Conservation (phyloP, 2,113 vertebrate species). For the Stictonetta naevosa region DNA sequence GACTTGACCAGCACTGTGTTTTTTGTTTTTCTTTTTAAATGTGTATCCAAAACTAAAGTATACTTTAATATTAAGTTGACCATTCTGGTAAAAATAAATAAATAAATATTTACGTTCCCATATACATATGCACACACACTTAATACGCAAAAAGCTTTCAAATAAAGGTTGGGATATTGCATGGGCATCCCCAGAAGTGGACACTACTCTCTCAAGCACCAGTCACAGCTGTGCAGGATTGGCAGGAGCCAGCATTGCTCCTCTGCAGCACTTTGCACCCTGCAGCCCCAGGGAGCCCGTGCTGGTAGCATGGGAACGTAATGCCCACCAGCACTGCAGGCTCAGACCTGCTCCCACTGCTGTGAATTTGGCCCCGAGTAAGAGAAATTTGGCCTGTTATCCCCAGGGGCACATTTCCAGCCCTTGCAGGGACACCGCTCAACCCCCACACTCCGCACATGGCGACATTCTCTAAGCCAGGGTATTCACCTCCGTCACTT, state of each 20-base stretch:
- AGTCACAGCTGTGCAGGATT: neutral
- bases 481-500: conserved; percentile 96
- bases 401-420: neutral
- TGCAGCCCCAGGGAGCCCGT: neutral
- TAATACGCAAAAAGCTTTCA: neutral
- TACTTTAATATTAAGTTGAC: neutral
- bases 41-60: neutral
- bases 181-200: neutral
- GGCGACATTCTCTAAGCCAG: conserved; percentile 8
- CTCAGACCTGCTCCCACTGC: neutral
- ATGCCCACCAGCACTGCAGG: neutral
- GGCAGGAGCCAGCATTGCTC: neutral
- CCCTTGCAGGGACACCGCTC: neutral
- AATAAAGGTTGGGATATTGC: no score
- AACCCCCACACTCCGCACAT: neutral
- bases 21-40: neutral
- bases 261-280: neutral
- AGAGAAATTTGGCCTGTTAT: neutral
- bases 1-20: neutral
- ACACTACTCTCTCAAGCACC: neutral
- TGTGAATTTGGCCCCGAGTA: neutral
- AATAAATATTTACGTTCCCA: neutral
- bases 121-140: no score
- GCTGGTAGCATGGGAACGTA: neutral
- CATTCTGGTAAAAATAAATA: neutral